Conservation (phyloP, 2,888 invertebrate species). For the Macrophya alboannulata region DNA sequence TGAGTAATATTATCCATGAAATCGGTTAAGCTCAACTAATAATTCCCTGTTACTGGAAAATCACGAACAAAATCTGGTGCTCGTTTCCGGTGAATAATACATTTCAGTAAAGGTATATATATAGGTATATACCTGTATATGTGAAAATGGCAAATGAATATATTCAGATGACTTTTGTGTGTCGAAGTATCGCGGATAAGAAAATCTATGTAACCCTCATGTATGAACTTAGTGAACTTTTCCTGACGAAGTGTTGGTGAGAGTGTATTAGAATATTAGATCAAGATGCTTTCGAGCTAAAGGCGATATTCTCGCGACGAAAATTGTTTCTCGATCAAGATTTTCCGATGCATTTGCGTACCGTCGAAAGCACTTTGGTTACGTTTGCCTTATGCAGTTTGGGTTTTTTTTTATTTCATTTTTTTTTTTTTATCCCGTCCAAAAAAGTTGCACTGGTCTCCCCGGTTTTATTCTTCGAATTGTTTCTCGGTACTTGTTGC, state of each 20-base stretch:
- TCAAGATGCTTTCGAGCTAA: neutral
- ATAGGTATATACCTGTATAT: no score
- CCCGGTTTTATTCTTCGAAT: neutral
- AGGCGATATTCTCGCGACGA: neutral
- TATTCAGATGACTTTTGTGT: neutral
- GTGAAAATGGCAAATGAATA: neutral
- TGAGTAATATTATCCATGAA: conserved; percentile 2
- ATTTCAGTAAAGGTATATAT: neutral
- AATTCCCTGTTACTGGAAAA: neutral
- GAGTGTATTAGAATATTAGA: neutral
- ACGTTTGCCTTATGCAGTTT: neutral
- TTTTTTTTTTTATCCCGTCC: neutral
- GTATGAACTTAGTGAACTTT: neutral
- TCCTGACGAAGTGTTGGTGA: neutral
- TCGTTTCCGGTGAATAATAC: neutral
- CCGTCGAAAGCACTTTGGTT: neutral
- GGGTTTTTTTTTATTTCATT: neutral
- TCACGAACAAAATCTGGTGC: neutral
- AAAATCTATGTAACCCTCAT: neutral
- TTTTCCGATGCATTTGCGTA: neutral
- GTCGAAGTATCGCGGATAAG: neutral
- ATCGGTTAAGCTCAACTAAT: neutral
- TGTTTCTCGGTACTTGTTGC: neutral
- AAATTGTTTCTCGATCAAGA: neutral
- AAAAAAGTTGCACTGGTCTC: neutral